Conservation (phyloP, 2,113 vertebrate species). For the Scomber colias region DNA sequence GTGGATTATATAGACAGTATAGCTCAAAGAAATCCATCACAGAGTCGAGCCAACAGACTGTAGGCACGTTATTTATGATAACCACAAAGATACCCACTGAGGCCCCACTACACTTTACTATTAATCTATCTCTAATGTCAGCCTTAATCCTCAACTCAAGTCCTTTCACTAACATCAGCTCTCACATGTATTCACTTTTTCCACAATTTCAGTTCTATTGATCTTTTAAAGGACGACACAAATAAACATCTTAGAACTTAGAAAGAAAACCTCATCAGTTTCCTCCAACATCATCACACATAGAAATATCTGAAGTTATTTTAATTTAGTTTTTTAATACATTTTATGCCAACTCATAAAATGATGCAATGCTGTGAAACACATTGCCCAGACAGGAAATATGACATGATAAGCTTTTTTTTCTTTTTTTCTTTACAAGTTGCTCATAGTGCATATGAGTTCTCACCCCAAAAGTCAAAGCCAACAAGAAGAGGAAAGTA, state of each 20-base stretch:
- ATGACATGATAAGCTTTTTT: conserved; percentile 31
- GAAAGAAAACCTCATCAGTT: background rate
- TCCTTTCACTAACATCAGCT: conserved; percentile 25
- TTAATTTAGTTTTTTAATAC: conserved; percentile 32
- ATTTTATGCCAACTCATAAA: conserved; percentile 33
- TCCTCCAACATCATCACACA: conserved; percentile 18
- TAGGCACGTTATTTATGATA: background rate
- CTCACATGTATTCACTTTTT: background rate
- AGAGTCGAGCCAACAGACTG: background rate
- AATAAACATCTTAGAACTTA: background rate
- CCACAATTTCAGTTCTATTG: background rate
- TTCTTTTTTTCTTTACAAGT: background rate
- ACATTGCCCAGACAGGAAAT: conserved; percentile 26
- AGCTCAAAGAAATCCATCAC: background rate
- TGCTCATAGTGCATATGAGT: background rate
- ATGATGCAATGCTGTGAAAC: conserved; percentile 67
- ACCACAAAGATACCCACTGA: background rate
- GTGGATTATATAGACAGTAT: background rate
- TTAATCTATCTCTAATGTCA: conserved; percentile 27
- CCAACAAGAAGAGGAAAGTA: background rate
- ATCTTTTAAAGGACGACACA: conserved; percentile 8
- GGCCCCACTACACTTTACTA: background rate
- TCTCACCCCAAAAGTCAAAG: background rate
- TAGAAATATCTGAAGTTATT: conserved; percentile 6
- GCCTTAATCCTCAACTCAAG: conserved; percentile 5